Evolutionary conservation across 2,113 vertebrate species (phyloP), one percentile per base, ranked within the genome.

Genomic region (Myotis lucifugus): DNA sequence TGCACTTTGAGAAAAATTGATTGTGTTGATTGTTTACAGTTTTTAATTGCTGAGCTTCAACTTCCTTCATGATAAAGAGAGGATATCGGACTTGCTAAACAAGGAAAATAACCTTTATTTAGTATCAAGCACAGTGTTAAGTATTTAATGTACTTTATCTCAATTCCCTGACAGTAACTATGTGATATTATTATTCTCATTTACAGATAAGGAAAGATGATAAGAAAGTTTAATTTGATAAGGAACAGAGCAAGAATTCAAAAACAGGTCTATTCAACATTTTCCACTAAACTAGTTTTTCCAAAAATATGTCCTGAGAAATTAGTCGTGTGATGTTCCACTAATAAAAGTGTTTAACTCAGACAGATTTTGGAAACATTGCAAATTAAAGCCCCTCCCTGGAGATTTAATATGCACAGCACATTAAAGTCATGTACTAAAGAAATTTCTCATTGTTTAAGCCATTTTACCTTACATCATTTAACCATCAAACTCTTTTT

Each of bases 141-240:
- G 12, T 32, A 78, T 50, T 85, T 81, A 76, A 48, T 76, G 1
- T n/a, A 76, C 13, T 85, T 88, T 72, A 95, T 81, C 25, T 93
- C 25, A 82, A 19, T 70, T 73, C 82, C 42, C 59, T 92, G 70
- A 85, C 1, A 82, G 7, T 77, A 94, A 40, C 42, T 90, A 19
- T 40, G 48, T 84, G 8, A 59, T n/a, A 66, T 50, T 69, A 56
- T 37, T 74, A 61, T 34, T 18, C 34, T 79, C n/a, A 88, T 85
- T 94, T 72, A 67, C 48, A 78, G 32, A 89, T 88, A 25, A 95
- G 18, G 40, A 72, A 85, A 85, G 67, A 81, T 61, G 5, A 34
- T 85, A 48, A 90, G 9, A 81, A 40, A 74, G 27, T 95, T 94
- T 81, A 93, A 64, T 77, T 69, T 94, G 56, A 86, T 50, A 54